Evolutionary conservation across 23 tunicate genomes (phyloP).

Genomic region (Clavelina lepadiformis): DNA sequence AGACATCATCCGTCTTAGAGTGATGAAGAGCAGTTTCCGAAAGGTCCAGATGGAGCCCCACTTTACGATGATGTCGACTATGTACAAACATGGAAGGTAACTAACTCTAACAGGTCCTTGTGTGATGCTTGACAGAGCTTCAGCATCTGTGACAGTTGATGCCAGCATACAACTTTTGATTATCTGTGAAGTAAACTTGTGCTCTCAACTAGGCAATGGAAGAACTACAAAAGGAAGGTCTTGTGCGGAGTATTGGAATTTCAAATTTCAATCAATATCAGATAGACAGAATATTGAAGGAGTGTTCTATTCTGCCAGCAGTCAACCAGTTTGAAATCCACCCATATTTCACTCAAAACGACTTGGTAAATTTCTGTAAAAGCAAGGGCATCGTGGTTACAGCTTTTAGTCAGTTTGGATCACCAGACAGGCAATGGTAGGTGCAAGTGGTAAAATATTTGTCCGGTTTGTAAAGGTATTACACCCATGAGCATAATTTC

Average conservation of each 20-base stretch:
- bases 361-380: constrained; percentile 43
- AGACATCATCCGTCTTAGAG: too few relatives aligned
- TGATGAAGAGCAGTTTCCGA: too few relatives aligned
- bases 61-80: constrained; percentile 45
- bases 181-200: too few relatives aligned
- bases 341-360: constrained; percentile 61
- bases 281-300: constrained; percentile 51
- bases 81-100: constrained; percentile 86
- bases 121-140: too few relatives aligned
- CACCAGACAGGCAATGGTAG: constrained; percentile 78
- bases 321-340: constrained; percentile 75
- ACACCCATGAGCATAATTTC: too few relatives aligned
- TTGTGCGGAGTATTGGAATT: constrained; percentile 69
- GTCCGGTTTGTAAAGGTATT: too few relatives aligned
- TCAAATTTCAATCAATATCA: constrained; percentile 81
- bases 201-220: constrained; percentile 53
- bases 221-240: constrained; percentile 54
- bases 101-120: too few relatives aligned
- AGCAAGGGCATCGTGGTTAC: constrained; percentile 60
- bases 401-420: constrained; percentile 69
- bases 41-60: constrained; percentile 28
- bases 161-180: too few relatives aligned
- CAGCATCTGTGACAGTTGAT: too few relatives aligned
- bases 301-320: constrained; percentile 51
- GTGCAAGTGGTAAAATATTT: constrained; percentile 4